Evolutionary conservation across 1,140 invertebrate genomes (phyloP).

Genomic region (Hesperophylax magnus): DNA sequence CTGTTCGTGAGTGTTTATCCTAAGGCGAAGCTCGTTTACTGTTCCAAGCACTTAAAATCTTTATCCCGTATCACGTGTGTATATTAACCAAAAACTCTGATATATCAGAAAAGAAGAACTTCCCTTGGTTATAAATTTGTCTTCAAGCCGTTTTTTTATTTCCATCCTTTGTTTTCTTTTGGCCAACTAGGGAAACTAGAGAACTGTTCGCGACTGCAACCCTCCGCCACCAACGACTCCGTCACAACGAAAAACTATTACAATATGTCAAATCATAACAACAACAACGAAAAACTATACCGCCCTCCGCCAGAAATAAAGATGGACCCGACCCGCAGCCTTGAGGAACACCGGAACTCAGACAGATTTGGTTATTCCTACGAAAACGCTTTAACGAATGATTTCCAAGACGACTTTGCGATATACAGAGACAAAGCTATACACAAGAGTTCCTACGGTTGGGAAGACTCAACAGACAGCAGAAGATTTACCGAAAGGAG

Average conservation of each 20-base stretch:
- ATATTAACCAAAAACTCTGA: not conserved
- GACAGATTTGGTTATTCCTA: conserved; percentile 16
- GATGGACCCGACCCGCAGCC: conserved; percentile 66
- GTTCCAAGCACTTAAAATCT: conserved; percentile 9
- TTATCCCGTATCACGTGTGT: not conserved
- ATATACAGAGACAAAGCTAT: conserved; percentile 63
- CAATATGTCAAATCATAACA: conserved; percentile 74
- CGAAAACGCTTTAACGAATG: conserved; percentile 41
- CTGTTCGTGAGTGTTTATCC: conserved; percentile 2
- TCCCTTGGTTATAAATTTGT: conserved; percentile 4
- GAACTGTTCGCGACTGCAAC: conserved; percentile 67
- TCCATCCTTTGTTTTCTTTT: conserved; percentile 53
- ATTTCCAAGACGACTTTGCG: conserved; percentile 56
- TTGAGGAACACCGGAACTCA: conserved; percentile 49
- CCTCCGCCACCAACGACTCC: conserved; percentile 67
- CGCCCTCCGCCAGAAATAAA: conserved; percentile 63
- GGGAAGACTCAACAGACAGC: conserved; percentile 75
- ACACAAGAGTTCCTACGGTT: conserved; percentile 71
- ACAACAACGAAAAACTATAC: conserved; percentile 64
- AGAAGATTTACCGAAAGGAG: conserved; percentile 84
- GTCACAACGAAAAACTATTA: conserved; percentile 73
- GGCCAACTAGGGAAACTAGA: conserved; percentile 70
- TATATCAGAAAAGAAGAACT: not conserved
- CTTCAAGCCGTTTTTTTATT: conserved; percentile 47
- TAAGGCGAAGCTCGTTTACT: not conserved